These are phyloP conservation scores for Tipula confusa DNA, from an alignment of 2,888 invertebrate genomes.

Conservation along the genomic window DNA sequence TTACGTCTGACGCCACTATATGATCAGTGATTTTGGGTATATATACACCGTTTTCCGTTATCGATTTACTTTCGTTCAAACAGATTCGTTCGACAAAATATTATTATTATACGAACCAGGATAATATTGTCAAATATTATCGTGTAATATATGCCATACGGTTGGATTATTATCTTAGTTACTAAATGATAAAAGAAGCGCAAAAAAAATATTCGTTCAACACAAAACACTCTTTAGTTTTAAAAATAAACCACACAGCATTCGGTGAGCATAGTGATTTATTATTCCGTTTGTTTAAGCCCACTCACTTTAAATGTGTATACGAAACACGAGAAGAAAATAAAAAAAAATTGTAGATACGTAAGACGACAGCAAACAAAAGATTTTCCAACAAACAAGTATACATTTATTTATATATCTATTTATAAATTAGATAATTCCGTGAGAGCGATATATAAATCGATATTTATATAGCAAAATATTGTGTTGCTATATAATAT, in stretches of 20 bases:
- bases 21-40: background rate
- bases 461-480: background rate
- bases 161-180: background rate
- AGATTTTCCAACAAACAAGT: background rate
- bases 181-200: background rate
- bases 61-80: background rate
- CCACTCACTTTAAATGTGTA: background rate
- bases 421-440: background rate
- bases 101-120: background rate
- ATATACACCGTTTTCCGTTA: background rate
- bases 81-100: background rate
- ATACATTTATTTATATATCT: background rate
- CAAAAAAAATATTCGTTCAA: background rate
- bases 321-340: background rate
- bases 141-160: background rate
- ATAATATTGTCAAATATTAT: background rate
- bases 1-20: background rate
- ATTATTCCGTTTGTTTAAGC: background rate
- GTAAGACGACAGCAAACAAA: background rate
- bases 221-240: background rate
- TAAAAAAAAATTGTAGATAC: background rate
- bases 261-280: background rate
- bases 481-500: background rate
- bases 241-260: conserved; percentile 13
- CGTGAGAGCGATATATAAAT: background rate